Evolutionary conservation across 2,888 invertebrate genomes (phyloP), one percentile per base, ranked within the genome.

Genomic region (Latheticus oryzae): DNA sequence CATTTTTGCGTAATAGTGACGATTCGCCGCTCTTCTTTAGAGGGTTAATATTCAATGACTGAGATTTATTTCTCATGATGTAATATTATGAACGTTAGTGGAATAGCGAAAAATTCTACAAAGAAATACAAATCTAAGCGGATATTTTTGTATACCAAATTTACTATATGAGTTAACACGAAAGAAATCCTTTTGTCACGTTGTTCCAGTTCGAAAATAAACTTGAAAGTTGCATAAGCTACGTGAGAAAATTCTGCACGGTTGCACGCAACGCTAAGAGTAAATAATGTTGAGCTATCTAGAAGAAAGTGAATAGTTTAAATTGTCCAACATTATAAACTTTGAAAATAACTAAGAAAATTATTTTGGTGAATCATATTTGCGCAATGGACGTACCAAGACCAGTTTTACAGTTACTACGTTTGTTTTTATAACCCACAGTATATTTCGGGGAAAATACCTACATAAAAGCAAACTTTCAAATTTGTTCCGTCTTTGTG

Each of bases 21-120:
- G 24, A 55, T 47, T 47, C 47, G 12, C 38, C 38, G 15, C 12
- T 37, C n/a, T n/a, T n/a, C n/a, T n/a, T 30, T 11, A n/a, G 42
- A 40, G 48, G 59, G 56, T 59, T 62, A 59, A 59, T 59, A 59
- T 62, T 61, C 58, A 55, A 58, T 52, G 54, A 56, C 50, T 47
- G 17, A 43, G 60, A 60, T 60, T 60, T 60, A 60, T 53, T 47
- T 24, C 50, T 9, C 21, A n/a, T n/a, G n/a, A n/a, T n/a, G n/a
- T n/a, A n/a, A n/a, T n/a, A n/a, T n/a, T n/a, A n/a, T n/a, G n/a
- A n/a, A n/a, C n/a, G n/a, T n/a, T n/a, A n/a, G n/a, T n/a, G n/a
- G n/a, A n/a, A n/a, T n/a, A n/a, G n/a, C n/a, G n/a, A n/a, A n/a
- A n/a, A n/a, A n/a, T n/a, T n/a, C n/a, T n/a, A n/a, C n/a, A n/a